Base-by-base conservation (phyloP, 2,888 invertebrate species). In the Siphonodentalium dalli region DNA sequence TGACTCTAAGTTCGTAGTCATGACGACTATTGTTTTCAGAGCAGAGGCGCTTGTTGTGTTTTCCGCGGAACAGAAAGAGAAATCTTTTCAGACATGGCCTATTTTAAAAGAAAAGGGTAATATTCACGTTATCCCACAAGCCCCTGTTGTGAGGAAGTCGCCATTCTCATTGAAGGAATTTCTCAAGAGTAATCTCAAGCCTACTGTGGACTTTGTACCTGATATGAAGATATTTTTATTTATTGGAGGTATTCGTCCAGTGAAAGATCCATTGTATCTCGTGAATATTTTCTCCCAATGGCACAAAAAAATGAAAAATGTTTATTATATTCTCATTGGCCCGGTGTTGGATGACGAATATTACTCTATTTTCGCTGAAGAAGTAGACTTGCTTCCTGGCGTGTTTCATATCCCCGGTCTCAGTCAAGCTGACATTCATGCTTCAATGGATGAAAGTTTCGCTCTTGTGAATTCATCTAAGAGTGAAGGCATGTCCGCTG, bases 401-500 rank as follows among this genome's bases (percentile, higher is more conserved):
- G 57, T 74, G 3, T 47, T 72, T 9, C 68, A 71, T 54, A 61
- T 74, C 6, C 66, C 68, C 23, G 74, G 69, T 0, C 55, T 76
- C 7, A 31, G 57, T 4, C 37, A 55, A 23, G 58, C 56, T 9
- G 68, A 73, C 39, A 56, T 70, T 1, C 77, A 78, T 52, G 68
- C 71, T 6, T 61, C 71, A 11, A 72, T 79, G 20, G 43, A 59
- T 39, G 62, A 71, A 39, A 68, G 73, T 45, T 69, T 66, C 52
- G 72, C 71, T 21, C 54, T 78, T 18, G 70, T 80, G 37, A 80
- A 80, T 58, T 69, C 74, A 1, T 79, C 79, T 1, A 54, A 69
- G 6, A 80, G 78, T 65, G 80, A 80, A 46, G 80, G 79, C 23
- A 78, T 78, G 77, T 66, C 75, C 18, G 51, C 72, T 13, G 72